Evolutionary conservation across 2,888 invertebrate genomes (phyloP).

Genomic region (Eueremaeus valkanovi): DNA sequence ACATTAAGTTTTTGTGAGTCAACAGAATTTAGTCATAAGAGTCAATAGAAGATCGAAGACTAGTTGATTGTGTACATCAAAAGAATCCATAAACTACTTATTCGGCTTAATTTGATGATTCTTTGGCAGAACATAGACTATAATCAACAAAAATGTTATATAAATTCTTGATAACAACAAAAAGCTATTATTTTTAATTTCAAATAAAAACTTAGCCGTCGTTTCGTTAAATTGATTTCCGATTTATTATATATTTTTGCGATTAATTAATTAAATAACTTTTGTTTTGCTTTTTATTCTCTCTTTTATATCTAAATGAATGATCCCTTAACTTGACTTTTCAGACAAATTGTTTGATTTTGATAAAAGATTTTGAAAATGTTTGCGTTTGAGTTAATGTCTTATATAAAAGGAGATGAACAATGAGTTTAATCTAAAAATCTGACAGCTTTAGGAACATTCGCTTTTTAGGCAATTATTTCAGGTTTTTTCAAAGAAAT

Average conservation of each 20-base stretch:
- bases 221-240: too few relatives aligned
- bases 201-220: too few relatives aligned
- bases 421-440: background rate
- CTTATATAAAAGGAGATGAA: background rate
- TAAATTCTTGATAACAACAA: too few relatives aligned
- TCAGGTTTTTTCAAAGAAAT: background rate
- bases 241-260: too few relatives aligned
- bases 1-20: background rate
- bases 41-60: background rate
- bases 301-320: background rate
- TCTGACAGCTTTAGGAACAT: background rate
- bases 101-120: background rate
- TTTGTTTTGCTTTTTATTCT: background rate
- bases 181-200: too few relatives aligned
- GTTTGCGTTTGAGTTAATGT: background rate
- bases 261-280: too few relatives aligned
- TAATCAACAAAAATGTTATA: too few relatives aligned
- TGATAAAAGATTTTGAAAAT: background rate
- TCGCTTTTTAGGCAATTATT: background rate
- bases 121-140: background rate
- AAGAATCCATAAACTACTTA: background rate
- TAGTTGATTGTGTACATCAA: conserved; percentile 1
- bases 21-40: background rate
- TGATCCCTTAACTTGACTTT: background rate
- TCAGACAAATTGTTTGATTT: background rate